These are phyloP conservation scores for Zelostemma sp. DNA, from an alignment of 1,140 invertebrate species.

Conservation along the genomic window DNA sequence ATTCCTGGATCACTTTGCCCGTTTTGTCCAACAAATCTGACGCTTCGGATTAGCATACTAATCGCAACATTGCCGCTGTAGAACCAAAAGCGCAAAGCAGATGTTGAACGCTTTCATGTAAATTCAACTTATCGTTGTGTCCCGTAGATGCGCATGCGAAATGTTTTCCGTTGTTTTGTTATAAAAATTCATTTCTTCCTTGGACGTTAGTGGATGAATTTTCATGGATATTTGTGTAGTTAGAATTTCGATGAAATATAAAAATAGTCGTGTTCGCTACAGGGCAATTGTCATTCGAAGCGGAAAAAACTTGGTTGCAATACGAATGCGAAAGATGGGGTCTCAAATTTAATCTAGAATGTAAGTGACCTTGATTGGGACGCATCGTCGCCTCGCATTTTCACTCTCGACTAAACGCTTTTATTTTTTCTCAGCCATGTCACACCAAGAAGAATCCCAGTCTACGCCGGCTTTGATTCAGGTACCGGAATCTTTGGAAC, in stretches of 20 bases:
- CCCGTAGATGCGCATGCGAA: constrained; percentile 5
- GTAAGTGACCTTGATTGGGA: constrained; percentile 69
- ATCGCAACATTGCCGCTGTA: constrained; percentile 12
- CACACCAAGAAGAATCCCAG: constrained; percentile 84
- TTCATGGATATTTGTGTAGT: constrained; percentile 28
- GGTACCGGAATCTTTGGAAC: constrained; percentile 71
- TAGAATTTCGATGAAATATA: constrained; percentile 29
- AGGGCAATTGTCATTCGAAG: constrained; percentile 88
- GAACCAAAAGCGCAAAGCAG: not conserved
- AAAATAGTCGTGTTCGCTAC: constrained; percentile 54
- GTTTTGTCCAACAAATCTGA: constrained; percentile 1
- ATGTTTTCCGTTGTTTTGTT: constrained; percentile 13
- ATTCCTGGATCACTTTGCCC: constrained; percentile 8
- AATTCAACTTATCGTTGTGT: not conserved
- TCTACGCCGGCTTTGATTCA: constrained; percentile 84
- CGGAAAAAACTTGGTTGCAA: constrained; percentile 89
- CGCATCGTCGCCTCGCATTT: constrained; percentile 29
- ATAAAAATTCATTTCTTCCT: constrained; percentile 6
- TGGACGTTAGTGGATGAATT: not conserved
- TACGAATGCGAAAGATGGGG: constrained; percentile 89
- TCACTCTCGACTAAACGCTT: constrained; percentile 7
- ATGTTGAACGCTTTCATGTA: not conserved
- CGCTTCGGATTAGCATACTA: constrained; percentile 30
- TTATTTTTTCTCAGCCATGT: constrained; percentile 69
- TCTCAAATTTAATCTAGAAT: constrained; percentile 83